These are phyloP conservation scores for Ectemnius lituratus DNA, from an alignment of 2,888 invertebrate species.

Conservation along the genomic window DNA sequence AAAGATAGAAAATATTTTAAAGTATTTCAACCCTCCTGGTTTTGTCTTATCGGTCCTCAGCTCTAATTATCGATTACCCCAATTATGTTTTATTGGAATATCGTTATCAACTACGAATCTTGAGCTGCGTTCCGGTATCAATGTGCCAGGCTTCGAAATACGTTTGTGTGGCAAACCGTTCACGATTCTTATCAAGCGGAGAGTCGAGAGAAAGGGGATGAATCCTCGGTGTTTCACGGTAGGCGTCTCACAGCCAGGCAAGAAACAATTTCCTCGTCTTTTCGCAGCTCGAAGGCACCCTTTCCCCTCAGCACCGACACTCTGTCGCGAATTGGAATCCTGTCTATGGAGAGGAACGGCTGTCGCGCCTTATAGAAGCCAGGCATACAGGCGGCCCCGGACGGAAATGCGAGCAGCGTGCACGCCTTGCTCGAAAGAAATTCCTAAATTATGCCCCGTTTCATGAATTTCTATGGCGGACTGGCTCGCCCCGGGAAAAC, in stretches of 20 bases:
- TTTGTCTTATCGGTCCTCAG: too few species aligned
- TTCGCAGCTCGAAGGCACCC: neutral
- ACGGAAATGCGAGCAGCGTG: constrained; percentile 9
- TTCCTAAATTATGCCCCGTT: constrained; percentile 6
- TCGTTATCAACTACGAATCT: neutral
- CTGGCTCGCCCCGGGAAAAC: neutral
- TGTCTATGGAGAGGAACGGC: constrained; percentile 34
- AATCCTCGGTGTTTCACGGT: constrained; percentile 32
- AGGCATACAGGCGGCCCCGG: neutral
- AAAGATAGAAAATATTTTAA: too few species aligned
- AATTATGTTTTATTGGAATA: too few species aligned
- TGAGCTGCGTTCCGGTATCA: constrained; percentile 9
- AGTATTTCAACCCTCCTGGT: too few species aligned
- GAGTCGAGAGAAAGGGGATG: constrained; percentile 27
- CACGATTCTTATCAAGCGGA: constrained; percentile 47
- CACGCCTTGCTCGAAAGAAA: neutral
- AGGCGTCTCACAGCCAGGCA: constrained; percentile 25
- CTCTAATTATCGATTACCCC: too few species aligned
- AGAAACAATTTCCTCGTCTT: constrained; percentile 56
- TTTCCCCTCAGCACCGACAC: constrained; percentile 29
- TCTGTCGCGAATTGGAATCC: constrained; percentile 38
- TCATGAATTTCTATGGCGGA: neutral
- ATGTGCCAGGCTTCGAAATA: constrained; percentile 21
- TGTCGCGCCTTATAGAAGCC: constrained; percentile 26
- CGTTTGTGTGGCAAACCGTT: constrained; percentile 35